phyloP scores from a whole-genome alignment of 2,797 vertebrate genomes.

The Poecilia wingei region DNA sequence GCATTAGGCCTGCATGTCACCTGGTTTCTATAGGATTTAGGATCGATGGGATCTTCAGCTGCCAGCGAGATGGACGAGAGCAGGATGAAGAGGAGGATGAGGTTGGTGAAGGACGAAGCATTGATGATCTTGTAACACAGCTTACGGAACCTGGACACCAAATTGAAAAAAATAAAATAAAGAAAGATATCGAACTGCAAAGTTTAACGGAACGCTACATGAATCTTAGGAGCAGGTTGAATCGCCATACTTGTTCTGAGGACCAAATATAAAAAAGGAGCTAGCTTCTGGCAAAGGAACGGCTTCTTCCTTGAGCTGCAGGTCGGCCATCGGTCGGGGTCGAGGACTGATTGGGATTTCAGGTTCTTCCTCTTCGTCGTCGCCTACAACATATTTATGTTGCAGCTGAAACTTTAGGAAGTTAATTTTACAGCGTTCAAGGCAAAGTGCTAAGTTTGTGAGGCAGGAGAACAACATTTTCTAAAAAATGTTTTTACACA shows the following conservation, averaged over 20 bases:
- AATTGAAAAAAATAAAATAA: background rate
- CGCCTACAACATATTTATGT: conserved; percentile 77
- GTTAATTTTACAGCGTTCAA: background rate
- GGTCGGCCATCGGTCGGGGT: conserved; percentile 94
- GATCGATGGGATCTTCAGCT: conserved; percentile 95
- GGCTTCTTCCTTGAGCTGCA: conserved; percentile 96
- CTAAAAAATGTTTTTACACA: background rate
- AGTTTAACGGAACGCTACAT: background rate
- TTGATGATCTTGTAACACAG: conserved; percentile 95
- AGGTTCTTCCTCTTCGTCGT: conserved; percentile 97
- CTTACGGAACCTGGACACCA: conserved; percentile 87
- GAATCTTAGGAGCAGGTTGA: background rate
- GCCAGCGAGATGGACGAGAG: conserved; percentile 96
- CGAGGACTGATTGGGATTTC: conserved; percentile 93
- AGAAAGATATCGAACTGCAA: background rate
- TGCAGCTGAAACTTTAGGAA: background rate
- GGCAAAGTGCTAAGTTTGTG: background rate
- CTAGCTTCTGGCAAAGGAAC: conserved; percentile 96
- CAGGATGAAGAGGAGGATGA: conserved; percentile 97
- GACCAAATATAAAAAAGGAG: conserved; percentile 96
- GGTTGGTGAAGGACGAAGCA: conserved; percentile 96
- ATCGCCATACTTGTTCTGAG: conserved; percentile 91
- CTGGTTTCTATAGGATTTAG: conserved; percentile 92
- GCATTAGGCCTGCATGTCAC: conserved; percentile 61
- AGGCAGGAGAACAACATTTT: background rate